Evolutionary conservation across 2,797 vertebrate species (phyloP).

Genomic region (Tokudaia muenninki): DNA sequence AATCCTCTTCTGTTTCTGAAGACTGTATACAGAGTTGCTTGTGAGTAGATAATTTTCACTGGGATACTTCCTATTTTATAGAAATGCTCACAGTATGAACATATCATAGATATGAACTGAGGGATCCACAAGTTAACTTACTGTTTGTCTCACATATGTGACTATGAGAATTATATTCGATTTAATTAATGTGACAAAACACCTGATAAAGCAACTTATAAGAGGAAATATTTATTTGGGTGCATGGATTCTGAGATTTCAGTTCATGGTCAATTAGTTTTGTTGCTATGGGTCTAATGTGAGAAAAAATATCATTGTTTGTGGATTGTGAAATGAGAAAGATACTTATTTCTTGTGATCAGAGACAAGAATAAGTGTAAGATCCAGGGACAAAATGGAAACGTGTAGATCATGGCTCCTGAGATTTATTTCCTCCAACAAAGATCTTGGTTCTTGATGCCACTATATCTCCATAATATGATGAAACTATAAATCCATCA

Average conservation of each 20-base stretch:
- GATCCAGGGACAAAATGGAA: background rate
- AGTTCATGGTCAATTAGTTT: background rate
- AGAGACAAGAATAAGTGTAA: background rate
- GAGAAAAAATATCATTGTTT: background rate
- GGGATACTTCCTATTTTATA: background rate
- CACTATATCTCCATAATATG: background rate
- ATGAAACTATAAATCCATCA: background rate
- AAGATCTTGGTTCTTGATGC: background rate
- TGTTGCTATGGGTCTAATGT: background rate
- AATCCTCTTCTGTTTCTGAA: background rate
- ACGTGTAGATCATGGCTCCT: background rate
- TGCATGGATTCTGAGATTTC: background rate
- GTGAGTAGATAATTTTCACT: background rate
- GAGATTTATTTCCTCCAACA: too few species aligned
- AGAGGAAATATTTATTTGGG: background rate
- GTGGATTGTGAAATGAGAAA: too few species aligned
- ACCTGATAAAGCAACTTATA: background rate
- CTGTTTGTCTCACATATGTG: background rate
- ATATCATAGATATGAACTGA: background rate
- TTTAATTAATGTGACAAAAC: background rate
- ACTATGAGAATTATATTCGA: background rate
- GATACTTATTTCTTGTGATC: background rate
- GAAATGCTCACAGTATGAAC: background rate
- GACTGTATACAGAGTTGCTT: background rate
- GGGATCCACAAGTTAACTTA: background rate